Conservation (phyloP, 2,797 vertebrate species). For the Ctenosaura bakeri region DNA sequence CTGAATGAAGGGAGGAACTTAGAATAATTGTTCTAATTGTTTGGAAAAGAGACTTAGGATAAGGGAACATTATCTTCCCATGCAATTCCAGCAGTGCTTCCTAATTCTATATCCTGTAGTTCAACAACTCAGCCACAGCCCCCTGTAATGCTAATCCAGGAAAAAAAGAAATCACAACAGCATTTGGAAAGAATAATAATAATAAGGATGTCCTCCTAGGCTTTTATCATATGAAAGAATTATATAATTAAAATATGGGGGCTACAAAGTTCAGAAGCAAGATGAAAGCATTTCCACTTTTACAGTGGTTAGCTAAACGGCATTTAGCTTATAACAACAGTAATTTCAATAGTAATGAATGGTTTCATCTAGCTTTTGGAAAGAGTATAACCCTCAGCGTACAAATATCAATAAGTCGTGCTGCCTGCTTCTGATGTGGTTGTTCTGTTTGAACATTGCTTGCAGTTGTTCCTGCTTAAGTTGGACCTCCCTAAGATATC, state of each 20-base stretch:
- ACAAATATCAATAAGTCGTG: constrained; percentile 28
- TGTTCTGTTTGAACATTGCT: constrained; percentile 52
- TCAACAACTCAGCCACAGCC: background rate
- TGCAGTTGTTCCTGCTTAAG: constrained; percentile 48
- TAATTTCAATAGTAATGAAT: constrained; percentile 21
- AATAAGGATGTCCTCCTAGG: background rate
- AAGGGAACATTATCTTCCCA: background rate
- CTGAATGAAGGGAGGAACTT: no score
- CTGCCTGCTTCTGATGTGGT: constrained; percentile 32
- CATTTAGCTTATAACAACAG: background rate
- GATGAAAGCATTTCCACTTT: constrained; percentile 35
- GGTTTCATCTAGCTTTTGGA: constrained; percentile 45
- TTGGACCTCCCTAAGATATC: constrained; percentile 50
- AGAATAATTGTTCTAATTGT: background rate
- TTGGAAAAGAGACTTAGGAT: background rate
- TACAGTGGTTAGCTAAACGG: constrained; percentile 16
- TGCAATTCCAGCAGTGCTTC: background rate
- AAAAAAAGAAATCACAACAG: background rate
- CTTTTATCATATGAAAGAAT: constrained; percentile 13
- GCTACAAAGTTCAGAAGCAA: constrained; percentile 14
- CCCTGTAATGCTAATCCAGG: background rate
- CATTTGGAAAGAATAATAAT: background rate
- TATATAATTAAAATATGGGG: constrained; percentile 14
- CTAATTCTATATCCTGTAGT: background rate
- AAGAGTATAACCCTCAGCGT: constrained; percentile 16